Percentiles rank a stretch among this genome's conserved stretches.
These are phyloP conservation scores for Zele albiditarsus DNA, from an alignment of 2,888 invertebrate species.

Conservation along the genomic window DNA sequence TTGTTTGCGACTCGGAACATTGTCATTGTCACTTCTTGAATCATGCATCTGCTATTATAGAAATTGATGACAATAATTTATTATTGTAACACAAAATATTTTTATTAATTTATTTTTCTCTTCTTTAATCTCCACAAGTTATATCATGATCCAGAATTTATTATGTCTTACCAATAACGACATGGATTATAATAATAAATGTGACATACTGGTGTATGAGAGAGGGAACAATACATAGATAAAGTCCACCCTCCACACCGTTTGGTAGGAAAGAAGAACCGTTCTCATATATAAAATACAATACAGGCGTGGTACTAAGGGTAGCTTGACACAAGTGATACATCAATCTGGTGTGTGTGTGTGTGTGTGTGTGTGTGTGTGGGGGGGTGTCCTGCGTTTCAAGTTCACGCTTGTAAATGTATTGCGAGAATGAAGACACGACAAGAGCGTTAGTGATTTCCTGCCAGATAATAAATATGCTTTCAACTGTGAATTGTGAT, in stretches of 20 bases:
- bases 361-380: not conserved
- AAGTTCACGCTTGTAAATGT: not conserved
- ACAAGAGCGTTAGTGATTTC: not conserved
- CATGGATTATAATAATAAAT: not conserved
- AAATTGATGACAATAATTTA: no score
- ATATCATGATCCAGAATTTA: not conserved
- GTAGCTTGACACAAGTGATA: not conserved
- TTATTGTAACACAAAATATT: not conserved
- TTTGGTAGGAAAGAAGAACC: not conserved
- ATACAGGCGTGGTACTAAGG: not conserved
- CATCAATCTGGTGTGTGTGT: constrained; percentile 2
- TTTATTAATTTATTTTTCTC: not conserved
- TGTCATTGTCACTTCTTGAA: no score
- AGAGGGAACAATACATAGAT: not conserved
- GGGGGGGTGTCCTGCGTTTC: not conserved
- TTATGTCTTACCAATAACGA: not conserved
- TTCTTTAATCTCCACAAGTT: not conserved
- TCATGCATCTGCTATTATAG: no score
- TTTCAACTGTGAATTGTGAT: not conserved
- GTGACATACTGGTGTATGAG: not conserved
- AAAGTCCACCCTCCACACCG: not conserved
- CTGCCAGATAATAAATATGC: not conserved
- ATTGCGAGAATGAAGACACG: not conserved
- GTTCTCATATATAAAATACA: not conserved
- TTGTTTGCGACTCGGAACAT: no score